These are phyloP conservation scores for Hydractinia echinata DNA, from an alignment of 30 jellyfish, hydroid and myxozoan genomes.

Conservation along the genomic window DNA sequence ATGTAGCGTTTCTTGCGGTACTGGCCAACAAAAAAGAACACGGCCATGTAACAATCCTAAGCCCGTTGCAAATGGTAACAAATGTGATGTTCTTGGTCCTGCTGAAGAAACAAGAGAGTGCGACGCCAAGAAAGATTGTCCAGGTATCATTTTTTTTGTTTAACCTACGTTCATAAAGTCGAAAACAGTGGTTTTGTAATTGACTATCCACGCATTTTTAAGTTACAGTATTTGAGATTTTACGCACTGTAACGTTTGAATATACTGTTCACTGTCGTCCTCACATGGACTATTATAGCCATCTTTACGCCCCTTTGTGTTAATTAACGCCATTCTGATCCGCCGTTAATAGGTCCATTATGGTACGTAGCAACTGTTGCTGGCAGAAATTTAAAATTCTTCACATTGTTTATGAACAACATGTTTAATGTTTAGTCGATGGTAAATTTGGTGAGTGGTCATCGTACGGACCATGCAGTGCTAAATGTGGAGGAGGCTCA, in stretches of 20 bases:
- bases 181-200: not conserved
- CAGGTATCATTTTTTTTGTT: not conserved
- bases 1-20: conserved; percentile 31
- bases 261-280: too few species aligned
- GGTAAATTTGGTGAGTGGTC: conserved; percentile 27
- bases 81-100: conserved; percentile 19
- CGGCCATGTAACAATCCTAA: conserved; percentile 25
- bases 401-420: not conserved
- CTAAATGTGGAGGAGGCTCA: conserved; percentile 16
- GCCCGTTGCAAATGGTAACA: conserved; percentile 15
- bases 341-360: too few species aligned
- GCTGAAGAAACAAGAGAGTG: conserved; percentile 22
- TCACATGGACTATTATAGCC: too few species aligned
- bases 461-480: not conserved
- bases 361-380: not conserved
- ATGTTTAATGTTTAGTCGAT: not conserved
- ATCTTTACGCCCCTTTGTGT: too few species aligned
- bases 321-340: too few species aligned
- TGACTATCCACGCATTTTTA: not conserved
- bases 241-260: too few species aligned
- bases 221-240: too few species aligned
- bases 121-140: not conserved
- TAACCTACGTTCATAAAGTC: not conserved
- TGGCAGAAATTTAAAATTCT: not conserved
- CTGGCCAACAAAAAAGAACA: conserved; percentile 10